Evolutionary conservation across 1,140 invertebrate genomes (phyloP).

Genomic region (Druon quercuslanigerum): DNA sequence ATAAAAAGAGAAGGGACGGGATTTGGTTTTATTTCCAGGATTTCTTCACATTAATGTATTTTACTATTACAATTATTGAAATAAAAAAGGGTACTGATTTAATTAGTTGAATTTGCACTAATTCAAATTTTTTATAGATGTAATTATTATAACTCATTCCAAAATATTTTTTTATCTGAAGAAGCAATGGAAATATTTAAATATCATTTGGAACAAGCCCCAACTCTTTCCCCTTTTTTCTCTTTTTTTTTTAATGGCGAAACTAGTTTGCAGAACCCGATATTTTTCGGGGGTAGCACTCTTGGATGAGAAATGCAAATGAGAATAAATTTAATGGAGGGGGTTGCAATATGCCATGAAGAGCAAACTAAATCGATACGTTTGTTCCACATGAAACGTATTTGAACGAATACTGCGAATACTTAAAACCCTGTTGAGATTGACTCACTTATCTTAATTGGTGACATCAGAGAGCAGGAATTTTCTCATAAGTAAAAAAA

Average conservation of each 20-base stretch:
- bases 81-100: no score
- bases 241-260: background rate
- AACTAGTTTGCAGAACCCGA: background rate
- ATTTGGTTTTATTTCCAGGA: no score
- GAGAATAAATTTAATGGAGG: background rate
- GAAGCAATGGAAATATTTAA: no score
- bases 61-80: no score
- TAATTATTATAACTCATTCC: no score
- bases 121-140: no score
- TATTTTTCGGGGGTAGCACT: background rate
- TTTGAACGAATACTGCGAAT: slow-evolving; percentile 15
- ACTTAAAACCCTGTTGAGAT: slow-evolving; percentile 14
- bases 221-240: no score
- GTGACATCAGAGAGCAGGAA: slow-evolving; percentile 9
- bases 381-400: slow-evolving; percentile 17
- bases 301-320: background rate
- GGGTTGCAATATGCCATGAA: background rate
- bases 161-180: no score
- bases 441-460: slow-evolving; percentile 10
- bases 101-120: no score
- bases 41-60: no score
- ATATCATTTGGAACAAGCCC: no score
- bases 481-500: slow-evolving; percentile 17
- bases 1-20: no score
- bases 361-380: slow-evolving; percentile 12